Percentiles rank a stretch among this genome's conserved stretches.
phyloP scores from a whole-genome alignment of 2,113 vertebrate genomes.

The Todiramphus chloris region DNA sequence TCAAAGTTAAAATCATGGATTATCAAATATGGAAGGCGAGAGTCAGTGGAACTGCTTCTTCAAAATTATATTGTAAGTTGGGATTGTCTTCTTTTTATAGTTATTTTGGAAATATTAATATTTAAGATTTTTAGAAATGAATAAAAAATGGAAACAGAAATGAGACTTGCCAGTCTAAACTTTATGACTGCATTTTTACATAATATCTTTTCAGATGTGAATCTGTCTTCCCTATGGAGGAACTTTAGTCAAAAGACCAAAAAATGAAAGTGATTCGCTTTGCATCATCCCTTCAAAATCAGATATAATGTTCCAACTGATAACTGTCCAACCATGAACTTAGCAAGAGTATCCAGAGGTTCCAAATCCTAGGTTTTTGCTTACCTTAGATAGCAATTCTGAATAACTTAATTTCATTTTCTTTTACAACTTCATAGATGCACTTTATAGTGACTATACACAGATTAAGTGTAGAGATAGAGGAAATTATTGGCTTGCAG shows the following conservation, averaged over 20 bases:
- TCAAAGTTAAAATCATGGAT: slow-evolving; percentile 98
- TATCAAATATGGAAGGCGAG: slow-evolving; percentile 95
- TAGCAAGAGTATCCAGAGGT: background rate
- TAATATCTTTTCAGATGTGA: background rate
- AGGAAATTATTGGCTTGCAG: background rate
- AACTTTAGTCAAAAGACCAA: background rate
- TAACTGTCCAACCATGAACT: background rate
- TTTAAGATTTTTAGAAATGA: background rate
- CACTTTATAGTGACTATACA: background rate
- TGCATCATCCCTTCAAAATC: background rate
- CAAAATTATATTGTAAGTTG: slow-evolving; percentile 92
- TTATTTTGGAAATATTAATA: background rate
- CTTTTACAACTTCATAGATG: background rate
- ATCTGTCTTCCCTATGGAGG: background rate
- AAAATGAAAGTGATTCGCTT: background rate
- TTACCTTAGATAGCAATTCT: background rate
- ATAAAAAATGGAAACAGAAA: background rate
- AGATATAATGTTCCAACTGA: background rate
- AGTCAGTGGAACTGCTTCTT: slow-evolving; percentile 91
- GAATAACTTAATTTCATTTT: background rate
- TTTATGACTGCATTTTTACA: background rate
- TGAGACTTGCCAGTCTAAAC: background rate
- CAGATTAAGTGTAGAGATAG: background rate
- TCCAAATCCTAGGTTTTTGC: background rate
- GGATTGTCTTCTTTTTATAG: background rate